Conservation (phyloP, 2,113 vertebrate genomes). For the Tamias sibiricus region DNA sequence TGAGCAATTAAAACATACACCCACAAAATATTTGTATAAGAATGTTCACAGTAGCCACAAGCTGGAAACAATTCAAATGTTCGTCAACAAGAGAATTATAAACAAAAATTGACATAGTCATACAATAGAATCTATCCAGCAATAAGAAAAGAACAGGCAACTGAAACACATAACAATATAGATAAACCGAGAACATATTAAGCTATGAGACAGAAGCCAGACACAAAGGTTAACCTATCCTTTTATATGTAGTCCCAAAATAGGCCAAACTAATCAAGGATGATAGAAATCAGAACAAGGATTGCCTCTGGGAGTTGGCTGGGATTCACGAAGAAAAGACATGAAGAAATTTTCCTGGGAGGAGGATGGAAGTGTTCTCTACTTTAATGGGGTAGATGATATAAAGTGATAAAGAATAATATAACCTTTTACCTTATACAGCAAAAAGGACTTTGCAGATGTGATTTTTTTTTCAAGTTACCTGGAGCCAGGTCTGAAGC, state of each 20-base stretch:
- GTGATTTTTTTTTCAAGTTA: no score
- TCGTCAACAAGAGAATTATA: not conserved
- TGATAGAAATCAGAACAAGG: slow-evolving; percentile 58
- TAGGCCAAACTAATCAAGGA: slow-evolving; percentile 23
- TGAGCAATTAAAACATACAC: slow-evolving; percentile 24
- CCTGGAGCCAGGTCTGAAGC: no score
- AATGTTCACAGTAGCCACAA: not conserved
- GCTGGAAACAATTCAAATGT: not conserved
- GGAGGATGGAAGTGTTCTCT: not conserved
- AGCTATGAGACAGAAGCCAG: not conserved
- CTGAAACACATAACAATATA: not conserved
- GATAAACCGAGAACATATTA: not conserved
- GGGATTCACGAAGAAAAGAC: not conserved
- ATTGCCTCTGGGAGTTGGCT: slow-evolving; percentile 31
- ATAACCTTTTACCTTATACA: not conserved
- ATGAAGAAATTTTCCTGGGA: not conserved
- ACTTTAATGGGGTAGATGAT: not conserved
- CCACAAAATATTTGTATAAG: not conserved
- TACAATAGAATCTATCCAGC: not conserved
- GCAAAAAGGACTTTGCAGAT: not conserved
- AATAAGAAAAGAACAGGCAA: not conserved
- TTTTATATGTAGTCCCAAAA: slow-evolving; percentile 22
- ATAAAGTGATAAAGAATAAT: not conserved
- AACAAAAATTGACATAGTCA: not conserved
- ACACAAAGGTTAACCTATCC: not conserved